A percentile compares a stretch with the other conserved stretches of the same genome.
phyloP scores from a whole-genome alignment of 92 coral and sea anemone genomes.

The Epizoanthus rinbou region DNA sequence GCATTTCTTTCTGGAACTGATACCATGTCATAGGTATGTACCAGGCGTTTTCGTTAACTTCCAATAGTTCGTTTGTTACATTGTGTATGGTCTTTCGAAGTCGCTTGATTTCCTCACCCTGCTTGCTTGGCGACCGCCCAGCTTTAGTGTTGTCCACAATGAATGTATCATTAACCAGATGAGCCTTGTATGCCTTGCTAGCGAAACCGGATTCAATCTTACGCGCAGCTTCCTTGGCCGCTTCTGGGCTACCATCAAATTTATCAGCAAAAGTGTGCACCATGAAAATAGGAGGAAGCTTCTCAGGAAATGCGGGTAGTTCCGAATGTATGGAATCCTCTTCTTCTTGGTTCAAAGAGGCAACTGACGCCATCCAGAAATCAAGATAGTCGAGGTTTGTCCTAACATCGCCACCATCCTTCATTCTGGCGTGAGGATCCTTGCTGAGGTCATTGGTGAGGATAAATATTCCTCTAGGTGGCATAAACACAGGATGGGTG shows the following conservation, averaged over 20 bases:
- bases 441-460: constrained; percentile 15
- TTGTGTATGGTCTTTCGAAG: constrained; percentile 11
- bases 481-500: constrained; percentile 14
- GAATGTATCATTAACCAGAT: neutral
- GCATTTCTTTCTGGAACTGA: constrained; percentile 13
- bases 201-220: neutral
- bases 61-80: neutral
- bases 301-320: constrained; percentile 10
- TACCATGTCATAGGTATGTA: constrained; percentile 14
- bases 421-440: neutral
- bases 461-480: constrained; percentile 21
- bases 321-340: neutral
- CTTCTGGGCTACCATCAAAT: neutral
- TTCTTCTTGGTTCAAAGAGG: constrained; percentile 8
- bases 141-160: constrained; percentile 25
- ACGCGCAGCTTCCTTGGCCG: neutral
- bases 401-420: neutral
- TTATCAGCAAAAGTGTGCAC: constrained; percentile 32
- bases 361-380: constrained; percentile 22
- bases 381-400: constrained; percentile 22
- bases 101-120: constrained; percentile 6
- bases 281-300: constrained; percentile 1
- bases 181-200: neutral
- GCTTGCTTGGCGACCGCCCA: neutral
- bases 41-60: neutral